Base-by-base conservation (phyloP, 2,888 invertebrate genomes). In the Creontiades dilutus region DNA sequence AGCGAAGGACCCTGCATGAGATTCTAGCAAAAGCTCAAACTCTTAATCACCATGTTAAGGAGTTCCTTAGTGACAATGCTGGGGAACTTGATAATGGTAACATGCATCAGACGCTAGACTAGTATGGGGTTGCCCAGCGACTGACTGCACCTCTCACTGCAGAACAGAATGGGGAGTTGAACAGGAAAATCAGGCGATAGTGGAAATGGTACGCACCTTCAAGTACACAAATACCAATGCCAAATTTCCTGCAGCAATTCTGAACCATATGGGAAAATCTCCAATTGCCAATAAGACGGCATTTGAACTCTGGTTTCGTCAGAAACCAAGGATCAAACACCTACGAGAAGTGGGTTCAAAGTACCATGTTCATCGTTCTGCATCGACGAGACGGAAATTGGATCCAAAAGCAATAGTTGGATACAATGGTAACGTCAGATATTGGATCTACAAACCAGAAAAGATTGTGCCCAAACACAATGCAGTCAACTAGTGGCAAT, bases 351-450 rank as follows among this genome's bases (percentile, higher is more conserved):
- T 89, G 3, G 75, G 84, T 75, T 89, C 89, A 3, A 84, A 89
- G 52, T 88, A 80, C n/a, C 80, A 88, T 52, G 88, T 88, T 28
- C 88, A 88, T 28, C 19, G 80, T 92, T 92, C 78, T 46, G 37
- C 46, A 92, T 92, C 46, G 86, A 91, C 19, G 90, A 91, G 90
- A 85, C 92, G 92, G 75, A 87, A 80, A 61, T 92, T 92, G 92
- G 92, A 92, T 80, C 84, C 91, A 55, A 92, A 92, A 82, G 90
- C 90, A 4, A 19, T 68, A 5, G 89, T 82, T 37, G 89, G 91
- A 0, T 91, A 92, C 89, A 92, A 92, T 89, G 92, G 92, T n/a
- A 92, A 92, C 90, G 92, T 92, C 87, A 86, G 92, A 2, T 92
- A 92, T 89, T 91, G 92, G 80, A 90, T 92, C 78, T 92, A 86